Base-by-base conservation (phyloP, 2,797 vertebrate species). In the Stomatorhinus walkeri region DNA sequence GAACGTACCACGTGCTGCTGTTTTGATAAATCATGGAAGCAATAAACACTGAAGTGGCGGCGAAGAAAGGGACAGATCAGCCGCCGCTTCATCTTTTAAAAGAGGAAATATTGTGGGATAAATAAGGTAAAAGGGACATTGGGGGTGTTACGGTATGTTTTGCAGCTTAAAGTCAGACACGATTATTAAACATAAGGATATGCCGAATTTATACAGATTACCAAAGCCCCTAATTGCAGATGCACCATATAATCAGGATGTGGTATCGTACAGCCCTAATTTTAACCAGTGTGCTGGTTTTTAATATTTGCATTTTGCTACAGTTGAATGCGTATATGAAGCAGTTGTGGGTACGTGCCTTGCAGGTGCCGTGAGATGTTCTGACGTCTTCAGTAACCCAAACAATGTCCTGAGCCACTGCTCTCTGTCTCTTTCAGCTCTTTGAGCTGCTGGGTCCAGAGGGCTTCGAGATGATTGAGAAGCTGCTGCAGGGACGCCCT, bases 381-480 rank as follows among this genome's bases (percentile, higher is more conserved):
- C 32, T 36, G 14, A 19, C 32, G 5, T 43, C 7, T 16, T 79
- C 12, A 10, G 12, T 14, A n/a, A 36, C 72, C 40, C 43, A 43
- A 36, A 16, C 32, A 40, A 16, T 79, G 83, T 28, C 43, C 3
- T 87, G 12, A 68, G 19, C 59, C 22, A n/a, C 56, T 24, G n/a
- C 4, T 68, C n/a, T 87, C 43, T 9, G 3, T 87, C 32, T 87
- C 43, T 89, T 72, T 36, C 93, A 99, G 98, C 94, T 99, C 87
- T 99, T 99, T 92, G 98, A 99, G 91, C 94, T 99, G 28, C 95
- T 99, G 72, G 98, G 98, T 87, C 97, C 97, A 88, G 97, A 98
- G 92, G 98, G 98, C 87, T 95, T 99, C 91, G 97, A 98, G 93
- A 97, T 99, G 92, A 99, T 99, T 94, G 98, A 97, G 90, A 96